Evolutionary conservation across 2,888 invertebrate species (phyloP).

Genomic region (Physocephala rufipes): DNA sequence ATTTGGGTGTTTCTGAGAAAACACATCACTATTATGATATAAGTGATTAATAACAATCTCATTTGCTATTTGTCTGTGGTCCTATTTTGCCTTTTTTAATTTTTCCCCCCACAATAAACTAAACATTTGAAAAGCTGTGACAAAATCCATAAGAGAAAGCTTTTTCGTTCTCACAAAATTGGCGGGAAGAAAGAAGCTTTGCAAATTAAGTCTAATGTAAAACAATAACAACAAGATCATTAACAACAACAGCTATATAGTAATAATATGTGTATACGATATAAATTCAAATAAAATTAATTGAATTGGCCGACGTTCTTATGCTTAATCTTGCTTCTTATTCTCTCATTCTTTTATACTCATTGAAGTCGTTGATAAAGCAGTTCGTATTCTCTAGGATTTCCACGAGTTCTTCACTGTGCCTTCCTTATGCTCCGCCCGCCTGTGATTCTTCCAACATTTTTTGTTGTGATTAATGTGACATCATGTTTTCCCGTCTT

Average conservation of each 20-base stretch:
- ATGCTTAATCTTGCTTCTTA: background rate
- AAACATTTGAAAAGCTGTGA: background rate
- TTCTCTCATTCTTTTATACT: background rate
- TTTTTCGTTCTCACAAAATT: background rate
- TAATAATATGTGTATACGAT: too few relatives aligned
- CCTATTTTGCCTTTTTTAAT: background rate
- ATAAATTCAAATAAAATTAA: conserved; percentile 3
- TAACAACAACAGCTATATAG: conserved; percentile 3
- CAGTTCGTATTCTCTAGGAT: too few relatives aligned
- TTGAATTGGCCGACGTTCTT: background rate
- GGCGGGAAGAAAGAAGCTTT: background rate
- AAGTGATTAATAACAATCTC: background rate
- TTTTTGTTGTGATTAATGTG: conserved; percentile 3
- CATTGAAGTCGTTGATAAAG: background rate
- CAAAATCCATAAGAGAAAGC: background rate
- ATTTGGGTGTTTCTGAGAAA: too few relatives aligned
- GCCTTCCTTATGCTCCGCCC: too few relatives aligned
- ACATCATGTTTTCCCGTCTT: conserved; percentile 20
- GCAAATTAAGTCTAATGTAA: background rate
- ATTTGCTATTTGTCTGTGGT: background rate
- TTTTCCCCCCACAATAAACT: too few relatives aligned
- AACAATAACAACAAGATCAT: conserved; percentile 13
- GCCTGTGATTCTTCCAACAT: background rate
- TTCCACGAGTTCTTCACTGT: too few relatives aligned
- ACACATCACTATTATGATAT: too few relatives aligned